phyloP scores from a whole-genome alignment of 2,113 vertebrate species.

The Falcunculus frontatus region DNA sequence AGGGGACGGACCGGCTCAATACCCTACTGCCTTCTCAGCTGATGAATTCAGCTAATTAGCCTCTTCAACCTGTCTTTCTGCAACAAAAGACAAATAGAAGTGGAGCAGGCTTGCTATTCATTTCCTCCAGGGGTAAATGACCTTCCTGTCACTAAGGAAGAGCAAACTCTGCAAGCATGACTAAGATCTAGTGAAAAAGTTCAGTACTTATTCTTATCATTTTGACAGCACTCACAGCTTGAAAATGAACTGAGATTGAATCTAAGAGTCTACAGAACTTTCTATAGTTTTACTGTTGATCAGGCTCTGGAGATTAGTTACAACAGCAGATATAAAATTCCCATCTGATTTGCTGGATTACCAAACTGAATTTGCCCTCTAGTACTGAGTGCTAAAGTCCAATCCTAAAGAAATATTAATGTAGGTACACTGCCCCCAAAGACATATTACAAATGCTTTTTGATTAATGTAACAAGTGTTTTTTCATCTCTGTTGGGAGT shows the following conservation, averaged over 20 bases:
- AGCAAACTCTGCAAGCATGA: constrained; percentile 16
- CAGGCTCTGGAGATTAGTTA: background rate
- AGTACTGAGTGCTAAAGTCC: background rate
- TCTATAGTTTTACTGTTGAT: background rate
- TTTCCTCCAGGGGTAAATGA: constrained; percentile 43
- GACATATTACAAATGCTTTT: background rate
- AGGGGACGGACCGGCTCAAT: background rate
- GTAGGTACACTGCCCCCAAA: background rate
- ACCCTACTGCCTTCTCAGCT: background rate
- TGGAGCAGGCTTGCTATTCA: background rate
- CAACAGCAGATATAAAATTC: background rate
- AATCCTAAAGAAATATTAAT: background rate
- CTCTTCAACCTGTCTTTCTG: constrained; percentile 27
- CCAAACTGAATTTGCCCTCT: background rate
- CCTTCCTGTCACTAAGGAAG: constrained; percentile 37
- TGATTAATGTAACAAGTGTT: background rate
- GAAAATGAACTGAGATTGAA: constrained; percentile 12
- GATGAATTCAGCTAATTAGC: constrained; percentile 49
- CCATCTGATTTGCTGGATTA: background rate
- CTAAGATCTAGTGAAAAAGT: constrained; percentile 20
- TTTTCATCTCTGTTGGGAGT: background rate
- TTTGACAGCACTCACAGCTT: constrained; percentile 26
- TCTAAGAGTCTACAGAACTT: background rate
- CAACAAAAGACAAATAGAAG: constrained; percentile 23
- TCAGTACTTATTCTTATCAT: background rate